phyloP scores from a whole-genome alignment of 2,113 vertebrate species.

The Ibidorhyncha struthersii region DNA sequence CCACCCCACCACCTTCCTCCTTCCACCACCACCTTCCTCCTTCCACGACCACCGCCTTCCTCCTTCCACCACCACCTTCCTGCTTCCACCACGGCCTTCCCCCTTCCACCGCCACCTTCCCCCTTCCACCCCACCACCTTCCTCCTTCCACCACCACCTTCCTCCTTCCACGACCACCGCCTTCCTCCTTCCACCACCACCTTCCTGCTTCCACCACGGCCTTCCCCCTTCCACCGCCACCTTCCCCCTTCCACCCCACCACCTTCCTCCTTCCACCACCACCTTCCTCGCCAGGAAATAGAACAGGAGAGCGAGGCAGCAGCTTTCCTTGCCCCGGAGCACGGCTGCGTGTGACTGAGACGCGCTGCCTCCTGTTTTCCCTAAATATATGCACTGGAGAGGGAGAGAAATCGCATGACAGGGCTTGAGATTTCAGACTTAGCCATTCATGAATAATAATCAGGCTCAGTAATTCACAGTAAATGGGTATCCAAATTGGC shows the following conservation, averaged over 20 bases:
- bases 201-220: not conserved
- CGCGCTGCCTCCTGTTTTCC: not conserved
- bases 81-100: too few relatives aligned
- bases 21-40: too few relatives aligned
- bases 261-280: not conserved
- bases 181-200: not conserved
- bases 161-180: not conserved
- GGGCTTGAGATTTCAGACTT: slow-evolving; percentile 61
- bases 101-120: not conserved
- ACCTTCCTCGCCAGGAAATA: not conserved
- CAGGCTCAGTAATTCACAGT: slow-evolving; percentile 77
- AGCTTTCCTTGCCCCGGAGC: not conserved
- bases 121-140: not conserved
- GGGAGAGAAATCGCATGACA: slow-evolving; percentile 47
- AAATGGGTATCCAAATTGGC: slow-evolving; percentile 79
- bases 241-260: not conserved
- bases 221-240: not conserved
- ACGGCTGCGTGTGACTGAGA: not conserved
- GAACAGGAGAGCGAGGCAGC: not conserved
- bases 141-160: not conserved
- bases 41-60: not conserved
- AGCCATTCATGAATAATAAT: slow-evolving; percentile 78
- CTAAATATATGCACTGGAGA: slow-evolving; percentile 27
- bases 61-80: not conserved
- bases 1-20: not conserved